A percentile compares a stretch with the other conserved stretches of the same genome.
Evolutionary conservation across 2,113 vertebrate species (phyloP).

Genomic region (Takifugu flavidus): DNA sequence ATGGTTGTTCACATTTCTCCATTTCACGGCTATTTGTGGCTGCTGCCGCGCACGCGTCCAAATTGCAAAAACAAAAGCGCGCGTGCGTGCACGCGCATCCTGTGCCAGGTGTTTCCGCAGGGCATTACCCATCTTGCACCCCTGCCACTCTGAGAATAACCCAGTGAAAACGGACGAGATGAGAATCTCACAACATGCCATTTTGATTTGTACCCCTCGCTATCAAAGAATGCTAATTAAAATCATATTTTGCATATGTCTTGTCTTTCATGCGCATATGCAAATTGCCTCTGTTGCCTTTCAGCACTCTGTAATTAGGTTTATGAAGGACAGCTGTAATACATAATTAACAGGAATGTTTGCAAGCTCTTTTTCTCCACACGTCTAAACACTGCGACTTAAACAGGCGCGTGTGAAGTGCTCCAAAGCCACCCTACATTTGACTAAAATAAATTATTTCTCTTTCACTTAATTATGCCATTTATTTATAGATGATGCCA

Average conservation of each 20-base stretch:
- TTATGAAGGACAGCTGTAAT: conserved; percentile 99
- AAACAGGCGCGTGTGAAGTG: conserved; percentile 71
- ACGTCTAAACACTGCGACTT: conserved; percentile 78
- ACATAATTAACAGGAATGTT: conserved; percentile 99
- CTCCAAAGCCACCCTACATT: conserved; percentile 44
- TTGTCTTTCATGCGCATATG: conserved; percentile 95
- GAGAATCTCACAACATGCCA: conserved; percentile 92
- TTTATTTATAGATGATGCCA: conserved; percentile 58
- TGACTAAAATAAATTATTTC: conserved; percentile 47
- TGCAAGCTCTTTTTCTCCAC: conserved; percentile 82
- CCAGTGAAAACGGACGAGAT: conserved; percentile 76
- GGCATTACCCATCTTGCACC: conserved; percentile 68
- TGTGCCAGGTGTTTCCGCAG: conserved; percentile 56
- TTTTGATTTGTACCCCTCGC: conserved; percentile 92
- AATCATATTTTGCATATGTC: conserved; percentile 97
- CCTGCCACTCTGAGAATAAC: conserved; percentile 80
- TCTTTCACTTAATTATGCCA: conserved; percentile 52
- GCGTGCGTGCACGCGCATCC: conserved; percentile 3
- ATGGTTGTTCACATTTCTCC: conserved; percentile 11
- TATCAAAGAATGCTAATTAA: conserved; percentile 96
- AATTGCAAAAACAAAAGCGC: conserved; percentile 1
- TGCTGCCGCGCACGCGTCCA: conserved; percentile 18
- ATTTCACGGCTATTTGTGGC: conserved; percentile 17
- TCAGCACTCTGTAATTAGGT: conserved; percentile 98
- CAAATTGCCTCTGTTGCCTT: conserved; percentile 92